Evolutionary conservation across 1,140 invertebrate species (phyloP).

Genomic region (Odontomachus brunneus): DNA sequence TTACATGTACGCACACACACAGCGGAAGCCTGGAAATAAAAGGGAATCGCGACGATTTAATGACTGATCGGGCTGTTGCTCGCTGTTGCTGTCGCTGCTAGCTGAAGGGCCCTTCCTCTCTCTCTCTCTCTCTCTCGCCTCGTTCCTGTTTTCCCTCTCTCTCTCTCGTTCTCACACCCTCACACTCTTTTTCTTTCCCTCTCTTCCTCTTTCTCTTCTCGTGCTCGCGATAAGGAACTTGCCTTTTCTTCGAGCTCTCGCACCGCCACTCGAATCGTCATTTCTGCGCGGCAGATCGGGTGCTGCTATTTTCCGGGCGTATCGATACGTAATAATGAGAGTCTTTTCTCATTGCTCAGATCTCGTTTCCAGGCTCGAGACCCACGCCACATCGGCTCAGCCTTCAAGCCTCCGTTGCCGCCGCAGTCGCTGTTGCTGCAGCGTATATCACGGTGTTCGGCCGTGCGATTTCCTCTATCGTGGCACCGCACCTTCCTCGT

Average conservation of each 20-base stretch:
- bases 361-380: conserved; percentile 19
- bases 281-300: conserved; percentile 68
- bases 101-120: conserved; percentile 47
- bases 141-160: conserved; percentile 19
- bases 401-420: background rate
- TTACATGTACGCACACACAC: background rate
- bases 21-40: conserved; percentile 70
- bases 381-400: background rate
- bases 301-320: conserved; percentile 79
- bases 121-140: conserved; percentile 4
- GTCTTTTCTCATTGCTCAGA: conserved; percentile 74
- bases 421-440: background rate
- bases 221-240: conserved; percentile 50
- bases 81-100: conserved; percentile 67
- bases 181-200: background rate
- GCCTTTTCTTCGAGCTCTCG: conserved; percentile 61
- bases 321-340: conserved; percentile 83
- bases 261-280: conserved; percentile 35
- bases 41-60: conserved; percentile 82
- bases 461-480: background rate
- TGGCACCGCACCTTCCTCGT: background rate
- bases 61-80: conserved; percentile 81
- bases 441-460: background rate
- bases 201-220: conserved; percentile 7
- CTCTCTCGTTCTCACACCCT: conserved; percentile 9